A percentile compares a stretch with the other conserved stretches of the same genome.
phyloP scores from a whole-genome alignment of 2,888 invertebrate species.

The Autographa pulchrina region DNA sequence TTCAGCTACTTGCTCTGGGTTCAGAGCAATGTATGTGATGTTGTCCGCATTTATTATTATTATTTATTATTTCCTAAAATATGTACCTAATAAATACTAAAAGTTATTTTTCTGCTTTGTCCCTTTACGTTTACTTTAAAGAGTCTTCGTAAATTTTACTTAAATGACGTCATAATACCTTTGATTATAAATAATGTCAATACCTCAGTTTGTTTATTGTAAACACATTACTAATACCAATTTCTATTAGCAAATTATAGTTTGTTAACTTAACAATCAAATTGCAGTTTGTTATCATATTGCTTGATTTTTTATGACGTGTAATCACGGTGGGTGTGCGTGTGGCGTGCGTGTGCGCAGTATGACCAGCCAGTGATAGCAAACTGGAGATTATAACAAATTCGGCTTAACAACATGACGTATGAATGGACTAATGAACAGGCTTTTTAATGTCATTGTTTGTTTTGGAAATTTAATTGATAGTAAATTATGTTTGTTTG shows the following conservation, averaged over 20 bases:
- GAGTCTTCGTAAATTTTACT: too few species aligned
- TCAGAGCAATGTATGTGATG: too few species aligned
- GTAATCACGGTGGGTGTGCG: slow-evolving; percentile 40
- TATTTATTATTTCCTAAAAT: too few species aligned
- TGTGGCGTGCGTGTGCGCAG: slow-evolving; percentile 33
- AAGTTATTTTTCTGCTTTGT: too few species aligned
- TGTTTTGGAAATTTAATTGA: not conserved
- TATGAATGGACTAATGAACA: not conserved
- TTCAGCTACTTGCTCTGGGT: too few species aligned
- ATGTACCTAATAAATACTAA: too few species aligned
- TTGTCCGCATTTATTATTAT: too few species aligned
- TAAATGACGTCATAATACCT: too few species aligned
- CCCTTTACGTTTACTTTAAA: too few species aligned
- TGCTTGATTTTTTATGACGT: slow-evolving; percentile 33
- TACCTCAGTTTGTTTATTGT: too few species aligned
- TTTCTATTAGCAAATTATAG: not conserved
- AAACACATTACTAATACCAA: not conserved
- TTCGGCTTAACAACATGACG: slow-evolving; percentile 42
- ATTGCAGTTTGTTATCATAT: slow-evolving; percentile 12
- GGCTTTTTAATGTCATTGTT: not conserved
- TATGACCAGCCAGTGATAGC: slow-evolving; percentile 9
- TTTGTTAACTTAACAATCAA: slow-evolving; percentile 4
- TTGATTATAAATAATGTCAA: too few species aligned
- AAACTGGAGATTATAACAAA: slow-evolving; percentile 33
- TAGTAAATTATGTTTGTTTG: too few species aligned